Evolutionary conservation across 2,797 vertebrate genomes (phyloP).

Genomic region (Tapera naevia): DNA sequence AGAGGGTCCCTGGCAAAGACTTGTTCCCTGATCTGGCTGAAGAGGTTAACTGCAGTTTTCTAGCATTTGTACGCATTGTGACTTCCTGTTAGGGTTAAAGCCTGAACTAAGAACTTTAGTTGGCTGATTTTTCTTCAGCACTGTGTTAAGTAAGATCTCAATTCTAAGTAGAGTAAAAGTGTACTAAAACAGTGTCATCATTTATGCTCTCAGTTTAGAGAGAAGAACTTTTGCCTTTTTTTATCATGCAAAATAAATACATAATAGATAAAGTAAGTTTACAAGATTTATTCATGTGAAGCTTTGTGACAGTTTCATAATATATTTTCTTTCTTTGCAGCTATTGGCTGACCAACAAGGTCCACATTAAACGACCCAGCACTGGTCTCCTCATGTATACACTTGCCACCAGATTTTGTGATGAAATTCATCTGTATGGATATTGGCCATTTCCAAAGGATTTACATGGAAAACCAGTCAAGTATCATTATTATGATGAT

Average conservation of each 20-base stretch:
- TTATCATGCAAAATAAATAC: not conserved
- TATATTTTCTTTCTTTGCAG: constrained; percentile 69
- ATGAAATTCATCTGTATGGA: constrained; percentile 89
- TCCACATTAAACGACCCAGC: constrained; percentile 89
- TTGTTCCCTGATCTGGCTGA: not conserved
- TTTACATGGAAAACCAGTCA: constrained; percentile 82
- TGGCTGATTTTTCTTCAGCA: not conserved
- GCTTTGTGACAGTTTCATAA: not conserved
- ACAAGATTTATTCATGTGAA: not conserved
- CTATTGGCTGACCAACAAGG: constrained; percentile 89
- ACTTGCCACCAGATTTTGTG: constrained; percentile 87
- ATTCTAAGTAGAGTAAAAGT: not conserved
- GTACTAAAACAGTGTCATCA: not conserved
- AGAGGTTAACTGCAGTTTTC: not conserved
- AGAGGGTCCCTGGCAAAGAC: not conserved
- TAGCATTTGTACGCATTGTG: not conserved
- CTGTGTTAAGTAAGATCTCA: not conserved
- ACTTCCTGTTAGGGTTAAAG: not conserved
- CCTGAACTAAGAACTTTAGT: not conserved
- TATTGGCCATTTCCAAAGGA: constrained; percentile 92
- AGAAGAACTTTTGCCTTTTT: not conserved
- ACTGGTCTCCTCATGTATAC: constrained; percentile 91
- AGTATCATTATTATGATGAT: constrained; percentile 90
- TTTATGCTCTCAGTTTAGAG: not conserved
- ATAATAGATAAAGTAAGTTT: not conserved